These are phyloP conservation scores for Pteria penguin DNA, from an alignment of 2,888 invertebrate species.

Conservation along the genomic window DNA sequence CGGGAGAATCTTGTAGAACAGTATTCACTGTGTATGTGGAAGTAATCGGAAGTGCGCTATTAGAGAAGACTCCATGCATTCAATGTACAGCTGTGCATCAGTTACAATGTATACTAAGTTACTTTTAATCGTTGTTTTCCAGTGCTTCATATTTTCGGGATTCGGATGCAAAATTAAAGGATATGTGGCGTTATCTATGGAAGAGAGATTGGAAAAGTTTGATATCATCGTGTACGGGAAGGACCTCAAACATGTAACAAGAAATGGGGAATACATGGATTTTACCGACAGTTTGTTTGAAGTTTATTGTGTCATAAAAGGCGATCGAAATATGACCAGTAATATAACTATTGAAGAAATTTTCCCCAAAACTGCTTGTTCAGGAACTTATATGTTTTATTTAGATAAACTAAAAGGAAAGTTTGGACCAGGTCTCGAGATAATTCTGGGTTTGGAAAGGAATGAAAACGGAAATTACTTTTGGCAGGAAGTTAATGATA, in stretches of 20 bases:
- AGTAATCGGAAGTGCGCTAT: too few species aligned
- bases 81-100: too few species aligned
- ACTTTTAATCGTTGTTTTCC: too few species aligned
- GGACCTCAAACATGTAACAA: background rate
- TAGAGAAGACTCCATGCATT: too few species aligned
- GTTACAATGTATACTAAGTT: too few species aligned
- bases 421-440: background rate
- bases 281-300: constrained; percentile 5
- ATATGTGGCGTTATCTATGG: too few species aligned
- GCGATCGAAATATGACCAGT: background rate
- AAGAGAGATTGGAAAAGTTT: background rate
- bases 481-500: constrained; percentile 14
- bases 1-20: too few species aligned
- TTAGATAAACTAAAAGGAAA: background rate
- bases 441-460: constrained; percentile 5
- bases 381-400: constrained; percentile 18
- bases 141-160: too few species aligned
- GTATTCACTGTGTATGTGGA: too few species aligned
- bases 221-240: constrained; percentile 12
- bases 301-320: constrained; percentile 17
- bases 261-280: background rate
- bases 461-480: background rate
- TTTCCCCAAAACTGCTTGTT: constrained; percentile 5
- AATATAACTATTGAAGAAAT: constrained; percentile 23
- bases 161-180: too few species aligned